Percentiles rank a stretch among this genome's conserved stretches.
Evolutionary conservation across 2,888 invertebrate genomes (phyloP).

Genomic region (Lobophora halterata): DNA sequence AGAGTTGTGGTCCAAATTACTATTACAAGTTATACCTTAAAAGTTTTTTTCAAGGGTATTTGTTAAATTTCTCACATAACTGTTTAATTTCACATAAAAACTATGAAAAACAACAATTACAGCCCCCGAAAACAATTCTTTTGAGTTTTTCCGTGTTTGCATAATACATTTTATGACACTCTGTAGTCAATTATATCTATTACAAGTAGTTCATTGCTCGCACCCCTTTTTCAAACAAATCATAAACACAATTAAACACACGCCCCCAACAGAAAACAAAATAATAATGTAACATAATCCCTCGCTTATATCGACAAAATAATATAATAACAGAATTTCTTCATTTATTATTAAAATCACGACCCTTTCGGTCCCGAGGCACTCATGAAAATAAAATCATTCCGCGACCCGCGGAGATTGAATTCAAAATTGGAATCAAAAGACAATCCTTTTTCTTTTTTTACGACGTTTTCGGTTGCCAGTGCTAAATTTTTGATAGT

Average conservation of each 20-base stretch:
- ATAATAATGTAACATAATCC: slow-evolving; percentile 17
- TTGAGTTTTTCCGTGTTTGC: too few species aligned
- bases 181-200: too few species aligned
- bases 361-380: slow-evolving; percentile 54
- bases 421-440: slow-evolving; percentile 78
- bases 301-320: slow-evolving; percentile 19
- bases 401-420: slow-evolving; percentile 73
- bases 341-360: slow-evolving; percentile 62
- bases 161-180: too few species aligned
- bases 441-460: slow-evolving; percentile 72
- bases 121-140: too few species aligned
- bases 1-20: too few species aligned
- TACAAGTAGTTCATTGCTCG: too few species aligned
- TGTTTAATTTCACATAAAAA: too few species aligned
- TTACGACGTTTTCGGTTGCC: slow-evolving; percentile 61
- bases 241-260: slow-evolving; percentile 21
- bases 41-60: too few species aligned
- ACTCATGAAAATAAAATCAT: slow-evolving; percentile 80
- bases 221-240: slow-evolving; percentile 10
- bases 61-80: too few species aligned
- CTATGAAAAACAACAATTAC: too few species aligned
- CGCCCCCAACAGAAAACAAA: too few species aligned
- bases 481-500: slow-evolving; percentile 64
- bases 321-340: slow-evolving; percentile 31
- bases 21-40: too few species aligned